phyloP scores from a whole-genome alignment of 2,113 vertebrate species.

The Cavia porcellus region DNA sequence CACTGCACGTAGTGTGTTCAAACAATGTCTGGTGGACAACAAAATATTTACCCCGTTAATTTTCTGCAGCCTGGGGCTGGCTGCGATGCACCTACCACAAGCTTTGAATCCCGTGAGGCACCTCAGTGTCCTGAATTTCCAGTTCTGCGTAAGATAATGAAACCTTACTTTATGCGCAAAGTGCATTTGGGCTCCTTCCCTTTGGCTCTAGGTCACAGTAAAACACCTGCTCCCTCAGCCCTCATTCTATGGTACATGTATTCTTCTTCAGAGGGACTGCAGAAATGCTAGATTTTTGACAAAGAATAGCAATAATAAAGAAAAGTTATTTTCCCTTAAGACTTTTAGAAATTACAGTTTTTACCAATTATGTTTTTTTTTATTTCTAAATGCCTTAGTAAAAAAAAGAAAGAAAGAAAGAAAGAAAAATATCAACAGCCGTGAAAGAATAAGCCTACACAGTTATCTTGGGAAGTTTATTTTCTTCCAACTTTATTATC shows the following conservation, averaged over 20 bases:
- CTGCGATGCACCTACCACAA: accelerated
- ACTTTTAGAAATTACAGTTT: constrained; percentile 23
- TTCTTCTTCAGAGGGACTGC: not conserved
- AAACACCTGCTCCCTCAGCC: not conserved
- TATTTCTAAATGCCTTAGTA: constrained; percentile 19
- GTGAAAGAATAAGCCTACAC: not conserved
- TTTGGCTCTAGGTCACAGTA: not conserved
- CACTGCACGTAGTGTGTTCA: accelerated
- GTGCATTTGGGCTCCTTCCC: not conserved
- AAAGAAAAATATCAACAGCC: not conserved
- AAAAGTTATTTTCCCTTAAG: not conserved
- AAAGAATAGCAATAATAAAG: not conserved
- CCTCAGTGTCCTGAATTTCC: not conserved
- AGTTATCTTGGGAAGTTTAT: not conserved
- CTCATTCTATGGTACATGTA: too few relatives aligned
- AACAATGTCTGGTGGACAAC: accelerated
- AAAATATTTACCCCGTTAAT: accelerated
- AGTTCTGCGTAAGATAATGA: accelerated
- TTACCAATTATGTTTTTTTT: constrained; percentile 49
- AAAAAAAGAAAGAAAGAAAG: not conserved
- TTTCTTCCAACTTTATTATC: constrained; percentile 30
- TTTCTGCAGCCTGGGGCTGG: accelerated
- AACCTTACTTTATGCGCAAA: not conserved
- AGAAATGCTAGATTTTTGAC: not conserved
- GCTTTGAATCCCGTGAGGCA: accelerated